A percentile compares a stretch with the other conserved stretches of the same genome.
phyloP scores from a whole-genome alignment of 2,797 vertebrate species.

The Notamacropus eugenii region DNA sequence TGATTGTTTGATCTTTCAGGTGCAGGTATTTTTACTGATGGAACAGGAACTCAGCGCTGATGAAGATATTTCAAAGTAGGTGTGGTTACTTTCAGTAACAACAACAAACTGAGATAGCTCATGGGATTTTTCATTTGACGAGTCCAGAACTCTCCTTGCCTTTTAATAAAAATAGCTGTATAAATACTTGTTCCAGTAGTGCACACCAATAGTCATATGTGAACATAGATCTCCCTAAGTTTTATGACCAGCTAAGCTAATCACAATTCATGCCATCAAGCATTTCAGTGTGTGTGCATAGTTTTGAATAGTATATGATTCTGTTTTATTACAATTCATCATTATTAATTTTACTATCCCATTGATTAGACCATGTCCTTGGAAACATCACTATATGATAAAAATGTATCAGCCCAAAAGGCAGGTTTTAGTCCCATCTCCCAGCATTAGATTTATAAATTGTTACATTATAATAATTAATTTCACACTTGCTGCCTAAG shows the following conservation, averaged over 20 bases:
- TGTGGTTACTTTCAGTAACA: not conserved
- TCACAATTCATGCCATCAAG: not conserved
- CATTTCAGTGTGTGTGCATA: not conserved
- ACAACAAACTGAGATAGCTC: not conserved
- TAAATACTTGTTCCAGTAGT: not conserved
- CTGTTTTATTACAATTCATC: not conserved
- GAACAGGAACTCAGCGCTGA: slow-evolving; percentile 98
- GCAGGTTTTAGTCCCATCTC: not conserved
- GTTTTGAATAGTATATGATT: not conserved
- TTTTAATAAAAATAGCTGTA: not conserved
- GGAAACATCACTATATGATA: not conserved
- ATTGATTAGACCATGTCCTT: not conserved
- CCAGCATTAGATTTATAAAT: not conserved
- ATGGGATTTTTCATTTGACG: not conserved
- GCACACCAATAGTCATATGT: not conserved
- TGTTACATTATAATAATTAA: not conserved
- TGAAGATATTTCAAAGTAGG: slow-evolving; percentile 97
- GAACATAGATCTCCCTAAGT: not conserved
- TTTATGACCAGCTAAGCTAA: not conserved
- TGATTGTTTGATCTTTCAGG: slow-evolving; percentile 85
- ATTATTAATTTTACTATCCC: not conserved
- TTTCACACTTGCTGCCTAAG: not conserved
- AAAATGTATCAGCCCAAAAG: not conserved
- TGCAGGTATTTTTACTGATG: slow-evolving; percentile 98
- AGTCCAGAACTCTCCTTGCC: not conserved